Conservation (phyloP, 2,797 vertebrate species). For the Danio choprae region DNA sequence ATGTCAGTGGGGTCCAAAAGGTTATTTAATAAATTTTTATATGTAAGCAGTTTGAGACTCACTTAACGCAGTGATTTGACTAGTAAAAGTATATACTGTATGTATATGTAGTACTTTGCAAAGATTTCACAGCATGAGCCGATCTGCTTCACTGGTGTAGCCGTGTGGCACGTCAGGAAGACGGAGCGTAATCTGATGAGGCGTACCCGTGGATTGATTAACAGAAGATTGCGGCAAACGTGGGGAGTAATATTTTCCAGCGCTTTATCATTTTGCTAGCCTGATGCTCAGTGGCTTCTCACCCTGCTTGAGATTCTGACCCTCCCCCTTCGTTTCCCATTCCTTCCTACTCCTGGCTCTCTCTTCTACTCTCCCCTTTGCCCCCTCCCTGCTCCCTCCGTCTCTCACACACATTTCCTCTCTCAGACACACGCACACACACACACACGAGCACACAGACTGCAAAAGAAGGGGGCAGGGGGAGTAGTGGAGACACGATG, state of each 20-base stretch:
- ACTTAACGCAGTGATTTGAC: no score
- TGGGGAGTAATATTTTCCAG: conserved; percentile 73
- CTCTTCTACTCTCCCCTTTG: conserved; percentile 73
- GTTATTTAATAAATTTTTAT: no score
- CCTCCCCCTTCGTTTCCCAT: conserved; percentile 75
- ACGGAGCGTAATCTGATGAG: conserved; percentile 53
- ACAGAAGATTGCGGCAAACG: conserved; percentile 73
- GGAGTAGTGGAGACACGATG: conserved; percentile 69
- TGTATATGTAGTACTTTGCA: not conserved
- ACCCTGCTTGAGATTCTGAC: conserved; percentile 80
- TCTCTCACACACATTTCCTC: conserved; percentile 62
- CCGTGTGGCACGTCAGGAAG: conserved; percentile 3
- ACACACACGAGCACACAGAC: conserved; percentile 67
- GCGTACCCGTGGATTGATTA: conserved; percentile 73
- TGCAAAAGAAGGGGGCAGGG: conserved; percentile 59
- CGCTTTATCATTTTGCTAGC: conserved; percentile 70
- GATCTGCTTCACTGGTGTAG: not conserved
- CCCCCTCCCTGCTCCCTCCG: conserved; percentile 66
- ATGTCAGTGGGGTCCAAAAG: no score
- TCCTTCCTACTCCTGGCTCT: conserved; percentile 62
- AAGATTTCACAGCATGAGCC: not conserved
- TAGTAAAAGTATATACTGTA: no score
- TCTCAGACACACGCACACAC: conserved; percentile 55
- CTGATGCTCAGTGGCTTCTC: conserved; percentile 76
- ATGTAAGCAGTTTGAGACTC: no score